Conservation (phyloP, 2,113 vertebrate species). For the Dolichallabes microphthalmus region DNA sequence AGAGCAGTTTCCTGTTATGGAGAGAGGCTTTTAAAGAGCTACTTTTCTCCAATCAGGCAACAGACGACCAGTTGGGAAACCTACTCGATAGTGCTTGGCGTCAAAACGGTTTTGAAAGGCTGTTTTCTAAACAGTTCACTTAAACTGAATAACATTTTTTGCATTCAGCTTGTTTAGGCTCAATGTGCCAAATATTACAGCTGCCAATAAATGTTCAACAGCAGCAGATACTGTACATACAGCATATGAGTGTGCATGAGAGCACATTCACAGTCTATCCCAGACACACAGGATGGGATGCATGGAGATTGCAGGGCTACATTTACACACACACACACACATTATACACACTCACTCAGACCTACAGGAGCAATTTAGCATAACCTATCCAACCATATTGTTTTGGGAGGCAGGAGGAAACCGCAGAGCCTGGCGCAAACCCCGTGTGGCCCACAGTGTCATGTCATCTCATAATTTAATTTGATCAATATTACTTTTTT, state of each 20-base stretch:
- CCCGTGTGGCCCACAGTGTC: not conserved
- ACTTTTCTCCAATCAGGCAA: slow-evolving; percentile 87
- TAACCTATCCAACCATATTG: not conserved
- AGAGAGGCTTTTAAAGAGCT: slow-evolving; percentile 83
- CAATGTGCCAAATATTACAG: not conserved
- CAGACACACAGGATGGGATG: not conserved
- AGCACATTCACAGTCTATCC: not conserved
- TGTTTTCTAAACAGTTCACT: slow-evolving; percentile 64
- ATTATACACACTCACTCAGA: not conserved
- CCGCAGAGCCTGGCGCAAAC: not conserved
- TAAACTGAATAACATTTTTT: slow-evolving; percentile 31
- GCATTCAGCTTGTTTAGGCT: not conserved
- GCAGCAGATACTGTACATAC: too few species aligned
- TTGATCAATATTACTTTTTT: not conserved
- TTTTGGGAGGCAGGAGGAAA: not conserved
- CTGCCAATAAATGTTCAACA: not conserved
- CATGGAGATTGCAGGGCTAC: not conserved
- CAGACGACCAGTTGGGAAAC: slow-evolving; percentile 85
- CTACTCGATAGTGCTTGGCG: slow-evolving; percentile 68
- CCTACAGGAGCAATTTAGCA: not conserved
- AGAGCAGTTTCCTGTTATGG: slow-evolving; percentile 98
- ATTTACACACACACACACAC: not conserved
- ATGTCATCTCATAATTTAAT: not conserved
- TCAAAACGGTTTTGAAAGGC: slow-evolving; percentile 71
- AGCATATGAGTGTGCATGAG: not conserved